These are phyloP conservation scores for Catajapyx aquilonaris DNA, from an alignment of 1,140 invertebrate species.

Conservation along the genomic window DNA sequence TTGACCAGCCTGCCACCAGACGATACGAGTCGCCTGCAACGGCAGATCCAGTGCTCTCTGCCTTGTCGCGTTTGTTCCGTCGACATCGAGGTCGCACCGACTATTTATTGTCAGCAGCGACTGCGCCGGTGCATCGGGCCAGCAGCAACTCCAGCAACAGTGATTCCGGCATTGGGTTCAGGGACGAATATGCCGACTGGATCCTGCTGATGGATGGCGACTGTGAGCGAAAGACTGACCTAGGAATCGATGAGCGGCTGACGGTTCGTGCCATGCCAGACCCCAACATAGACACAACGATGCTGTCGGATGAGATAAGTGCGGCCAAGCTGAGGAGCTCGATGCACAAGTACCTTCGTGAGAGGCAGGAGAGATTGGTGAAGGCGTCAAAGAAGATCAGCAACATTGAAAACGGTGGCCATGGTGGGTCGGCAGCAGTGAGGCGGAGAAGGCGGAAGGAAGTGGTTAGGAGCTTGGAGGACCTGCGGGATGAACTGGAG, in stretches of 20 bases:
- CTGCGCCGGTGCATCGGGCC: conserved; percentile 34
- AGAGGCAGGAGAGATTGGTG: neutral
- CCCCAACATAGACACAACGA: conserved; percentile 13
- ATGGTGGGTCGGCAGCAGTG: neutral
- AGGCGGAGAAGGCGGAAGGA: neutral
- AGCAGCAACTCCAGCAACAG: conserved; percentile 79
- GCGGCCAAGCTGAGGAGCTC: conserved; percentile 7
- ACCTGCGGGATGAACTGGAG: neutral
- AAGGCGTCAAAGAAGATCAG: neutral
- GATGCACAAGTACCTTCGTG: neutral
- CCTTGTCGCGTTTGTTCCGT: conserved; percentile 19
- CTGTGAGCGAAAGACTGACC: conserved; percentile 12
- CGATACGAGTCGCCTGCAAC: conserved; percentile 79
- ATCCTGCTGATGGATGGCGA: conserved; percentile 63
- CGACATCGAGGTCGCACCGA: conserved; percentile 43
- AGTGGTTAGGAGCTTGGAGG: neutral
- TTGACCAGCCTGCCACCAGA: conserved; percentile 44
- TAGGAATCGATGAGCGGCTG: conserved; percentile 14
- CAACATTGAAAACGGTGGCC: neutral
- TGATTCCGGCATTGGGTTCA: conserved; percentile 83
- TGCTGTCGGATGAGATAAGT: conserved; percentile 4
- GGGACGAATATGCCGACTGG: conserved; percentile 63
- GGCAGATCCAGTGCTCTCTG: conserved; percentile 55
- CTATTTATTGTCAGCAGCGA: too few species aligned
- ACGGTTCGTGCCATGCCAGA: conserved; percentile 30